Percentiles rank a stretch among this genome's conserved stretches.
phyloP scores from a whole-genome alignment of 2,113 vertebrate genomes.

The Thermophis baileyi region DNA sequence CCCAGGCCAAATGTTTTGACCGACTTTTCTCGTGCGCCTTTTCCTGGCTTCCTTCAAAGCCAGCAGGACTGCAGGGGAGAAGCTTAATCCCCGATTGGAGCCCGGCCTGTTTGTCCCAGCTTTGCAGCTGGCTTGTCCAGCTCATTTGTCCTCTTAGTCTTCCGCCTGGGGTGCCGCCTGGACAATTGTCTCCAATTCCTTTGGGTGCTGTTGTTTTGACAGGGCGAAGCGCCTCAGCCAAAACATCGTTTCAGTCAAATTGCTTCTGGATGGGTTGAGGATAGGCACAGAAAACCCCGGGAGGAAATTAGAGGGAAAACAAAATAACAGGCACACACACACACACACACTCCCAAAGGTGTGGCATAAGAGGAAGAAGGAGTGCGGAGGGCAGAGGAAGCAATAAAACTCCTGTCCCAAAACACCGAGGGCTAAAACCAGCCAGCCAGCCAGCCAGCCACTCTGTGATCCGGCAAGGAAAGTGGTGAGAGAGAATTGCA shows the following conservation, averaged over 20 bases:
- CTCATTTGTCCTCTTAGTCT: background rate
- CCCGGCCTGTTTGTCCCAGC: background rate
- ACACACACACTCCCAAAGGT: background rate
- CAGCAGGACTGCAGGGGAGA: background rate
- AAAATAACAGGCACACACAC: background rate
- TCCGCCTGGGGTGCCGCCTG: background rate
- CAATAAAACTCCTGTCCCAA: background rate
- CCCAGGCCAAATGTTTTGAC: background rate
- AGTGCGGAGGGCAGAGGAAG: background rate
- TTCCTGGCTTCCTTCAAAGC: background rate
- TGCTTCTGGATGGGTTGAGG: background rate
- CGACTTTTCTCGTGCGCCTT: rapidly evolving
- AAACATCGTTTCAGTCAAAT: background rate
- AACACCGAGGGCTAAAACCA: background rate
- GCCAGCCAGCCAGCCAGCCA: background rate
- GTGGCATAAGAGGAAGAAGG: background rate
- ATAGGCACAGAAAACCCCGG: background rate
- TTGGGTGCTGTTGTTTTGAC: background rate
- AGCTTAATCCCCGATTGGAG: background rate
- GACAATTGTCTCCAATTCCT: background rate
- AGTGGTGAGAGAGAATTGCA: background rate
- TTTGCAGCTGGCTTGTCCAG: background rate
- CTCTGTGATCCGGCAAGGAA: background rate
- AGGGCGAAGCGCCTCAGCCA: background rate
- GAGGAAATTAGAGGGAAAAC: background rate